phyloP scores from a whole-genome alignment of 64 coral and sea anemone genomes.

The Stichodactyla mertensii region DNA sequence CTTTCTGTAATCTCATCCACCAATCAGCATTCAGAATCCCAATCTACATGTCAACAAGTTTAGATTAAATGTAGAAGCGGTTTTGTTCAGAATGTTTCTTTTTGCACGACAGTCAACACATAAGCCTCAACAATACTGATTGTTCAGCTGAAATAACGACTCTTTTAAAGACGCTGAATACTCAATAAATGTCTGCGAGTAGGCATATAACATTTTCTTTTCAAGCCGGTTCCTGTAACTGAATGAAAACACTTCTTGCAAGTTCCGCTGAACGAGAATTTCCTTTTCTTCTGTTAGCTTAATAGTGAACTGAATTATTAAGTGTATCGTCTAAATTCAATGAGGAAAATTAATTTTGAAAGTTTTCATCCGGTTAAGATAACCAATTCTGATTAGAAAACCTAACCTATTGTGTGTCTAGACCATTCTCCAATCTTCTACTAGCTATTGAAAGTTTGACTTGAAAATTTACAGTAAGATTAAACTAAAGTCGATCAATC shows the following conservation, averaged over 20 bases:
- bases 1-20: not conserved
- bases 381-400: not conserved
- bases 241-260: not conserved
- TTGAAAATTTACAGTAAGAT: not conserved
- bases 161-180: not conserved
- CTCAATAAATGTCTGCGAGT: not conserved
- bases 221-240: not conserved
- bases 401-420: not conserved
- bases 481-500: not conserved
- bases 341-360: not conserved
- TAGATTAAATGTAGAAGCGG: not conserved
- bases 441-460: not conserved
- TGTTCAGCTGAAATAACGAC: not conserved
- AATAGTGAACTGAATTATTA: not conserved
- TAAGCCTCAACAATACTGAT: not conserved
- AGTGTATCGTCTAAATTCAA: not conserved
- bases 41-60: not conserved
- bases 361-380: not conserved
- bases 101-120: not conserved
- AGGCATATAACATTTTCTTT: not conserved
- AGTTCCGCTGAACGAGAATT: not conserved
- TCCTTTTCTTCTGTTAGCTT: not conserved
- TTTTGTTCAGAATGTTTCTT: not conserved
- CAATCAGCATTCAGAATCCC: not conserved
- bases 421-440: not conserved